These are phyloP conservation scores for Sinosuthora webbiana DNA, from an alignment of 2,113 vertebrate genomes.

Conservation along the genomic window DNA sequence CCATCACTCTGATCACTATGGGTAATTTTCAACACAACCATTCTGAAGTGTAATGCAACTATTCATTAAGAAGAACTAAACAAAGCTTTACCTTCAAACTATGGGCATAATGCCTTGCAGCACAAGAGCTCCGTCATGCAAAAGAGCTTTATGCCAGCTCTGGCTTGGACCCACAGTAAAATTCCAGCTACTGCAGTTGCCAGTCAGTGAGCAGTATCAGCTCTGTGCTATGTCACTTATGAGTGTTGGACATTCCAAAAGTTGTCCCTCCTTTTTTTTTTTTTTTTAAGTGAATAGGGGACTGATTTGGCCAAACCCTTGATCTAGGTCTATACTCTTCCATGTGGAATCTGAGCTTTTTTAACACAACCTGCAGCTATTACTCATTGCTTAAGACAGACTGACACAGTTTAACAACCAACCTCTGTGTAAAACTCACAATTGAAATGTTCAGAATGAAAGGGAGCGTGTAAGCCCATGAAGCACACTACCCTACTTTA, in stretches of 20 bases:
- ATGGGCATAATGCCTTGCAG: neutral
- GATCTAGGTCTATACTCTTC: neutral
- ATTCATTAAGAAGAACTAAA: neutral
- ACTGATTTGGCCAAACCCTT: neutral
- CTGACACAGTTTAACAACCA: neutral
- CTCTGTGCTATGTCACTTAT: neutral
- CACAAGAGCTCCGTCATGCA: neutral
- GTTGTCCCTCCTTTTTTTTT: accelerated
- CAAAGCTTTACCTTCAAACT: neutral
- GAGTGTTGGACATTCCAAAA: neutral
- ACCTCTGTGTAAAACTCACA: neutral
- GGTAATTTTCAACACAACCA: neutral
- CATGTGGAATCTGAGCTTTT: neutral
- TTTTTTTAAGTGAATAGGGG: neutral
- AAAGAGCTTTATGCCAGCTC: neutral
- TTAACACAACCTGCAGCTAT: neutral
- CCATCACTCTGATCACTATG: neutral
- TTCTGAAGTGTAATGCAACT: neutral
- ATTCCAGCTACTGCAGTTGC: neutral
- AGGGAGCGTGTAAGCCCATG: neutral
- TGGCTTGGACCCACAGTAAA: neutral
- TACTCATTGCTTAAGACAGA: neutral
- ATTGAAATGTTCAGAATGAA: neutral
- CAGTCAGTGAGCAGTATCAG: neutral
- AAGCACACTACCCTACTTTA: neutral